These are phyloP conservation scores for Drosophila nr. fundita DNA, from an alignment of 2,888 invertebrate species.

Conservation along the genomic window DNA sequence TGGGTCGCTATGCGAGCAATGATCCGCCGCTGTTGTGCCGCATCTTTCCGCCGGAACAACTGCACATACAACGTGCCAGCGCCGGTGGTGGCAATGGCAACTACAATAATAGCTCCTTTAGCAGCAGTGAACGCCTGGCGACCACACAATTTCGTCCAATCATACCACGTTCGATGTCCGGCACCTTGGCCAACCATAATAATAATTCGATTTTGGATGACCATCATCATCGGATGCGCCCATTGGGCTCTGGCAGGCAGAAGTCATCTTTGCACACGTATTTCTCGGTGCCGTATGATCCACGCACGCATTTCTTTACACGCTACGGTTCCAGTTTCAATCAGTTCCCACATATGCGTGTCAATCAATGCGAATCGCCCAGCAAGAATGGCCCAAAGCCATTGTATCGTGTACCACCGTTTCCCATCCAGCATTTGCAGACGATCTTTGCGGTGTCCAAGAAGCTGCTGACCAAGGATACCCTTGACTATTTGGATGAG, in stretches of 20 bases:
- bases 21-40: slow-evolving; percentile 93
- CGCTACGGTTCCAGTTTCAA: slow-evolving; percentile 97
- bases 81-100: slow-evolving; percentile 33
- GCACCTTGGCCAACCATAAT: slow-evolving; percentile 87
- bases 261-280: slow-evolving; percentile 85
- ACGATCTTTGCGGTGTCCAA: slow-evolving; percentile 93
- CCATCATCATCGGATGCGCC: slow-evolving; percentile 78
- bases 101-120: slow-evolving; percentile 68
- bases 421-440: slow-evolving; percentile 90
- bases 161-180: slow-evolving; percentile 95
- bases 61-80: slow-evolving; percentile 84
- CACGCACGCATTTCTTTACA: slow-evolving; percentile 94
- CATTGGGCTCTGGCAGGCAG: slow-evolving; percentile 59
- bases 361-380: slow-evolving; percentile 88
- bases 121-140: slow-evolving; percentile 87
- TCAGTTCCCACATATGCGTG: slow-evolving; percentile 93
- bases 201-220: slow-evolving; percentile 1
- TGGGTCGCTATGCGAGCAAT: slow-evolving; percentile 93
- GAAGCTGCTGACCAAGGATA: slow-evolving; percentile 93
- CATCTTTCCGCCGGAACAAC: slow-evolving; percentile 92
- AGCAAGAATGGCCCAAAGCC: slow-evolving; percentile 86
- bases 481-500: slow-evolving; percentile 92
- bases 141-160: slow-evolving; percentile 93
- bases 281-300: slow-evolving; percentile 90
- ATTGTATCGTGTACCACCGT: slow-evolving; percentile 71